Conservation (phyloP, 2,113 vertebrate species). For the Parotia lawesii region DNA sequence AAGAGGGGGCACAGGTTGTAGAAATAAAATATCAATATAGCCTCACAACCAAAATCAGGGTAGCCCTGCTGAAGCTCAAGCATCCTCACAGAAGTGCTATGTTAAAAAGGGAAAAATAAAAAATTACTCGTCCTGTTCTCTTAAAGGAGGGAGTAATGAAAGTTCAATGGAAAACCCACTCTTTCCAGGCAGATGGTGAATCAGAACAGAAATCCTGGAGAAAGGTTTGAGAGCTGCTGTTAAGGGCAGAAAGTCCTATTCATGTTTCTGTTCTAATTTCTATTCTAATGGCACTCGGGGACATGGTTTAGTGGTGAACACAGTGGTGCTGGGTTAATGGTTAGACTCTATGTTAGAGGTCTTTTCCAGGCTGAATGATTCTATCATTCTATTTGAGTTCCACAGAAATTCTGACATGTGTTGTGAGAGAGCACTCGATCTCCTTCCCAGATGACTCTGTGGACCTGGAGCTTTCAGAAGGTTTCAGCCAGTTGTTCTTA, state of each 20-base stretch:
- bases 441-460: background rate
- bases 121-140: background rate
- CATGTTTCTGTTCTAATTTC: background rate
- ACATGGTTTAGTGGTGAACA: background rate
- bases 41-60: background rate
- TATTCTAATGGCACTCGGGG: background rate
- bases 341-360: rapidly evolving
- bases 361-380: background rate
- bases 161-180: background rate
- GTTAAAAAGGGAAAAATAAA: background rate
- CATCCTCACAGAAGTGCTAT: background rate
- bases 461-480: background rate
- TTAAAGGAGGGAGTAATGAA: background rate
- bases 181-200: background rate
- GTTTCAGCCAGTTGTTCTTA: background rate
- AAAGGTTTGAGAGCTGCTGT: background rate
- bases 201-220: background rate
- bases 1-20: background rate
- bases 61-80: background rate
- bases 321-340: background rate
- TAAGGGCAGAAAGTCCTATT: background rate
- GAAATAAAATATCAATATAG: background rate
- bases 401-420: background rate
- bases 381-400: background rate
- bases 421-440: background rate